Base-by-base conservation (phyloP, 2,888 invertebrate genomes). In the Rhyacophila evoluta region DNA sequence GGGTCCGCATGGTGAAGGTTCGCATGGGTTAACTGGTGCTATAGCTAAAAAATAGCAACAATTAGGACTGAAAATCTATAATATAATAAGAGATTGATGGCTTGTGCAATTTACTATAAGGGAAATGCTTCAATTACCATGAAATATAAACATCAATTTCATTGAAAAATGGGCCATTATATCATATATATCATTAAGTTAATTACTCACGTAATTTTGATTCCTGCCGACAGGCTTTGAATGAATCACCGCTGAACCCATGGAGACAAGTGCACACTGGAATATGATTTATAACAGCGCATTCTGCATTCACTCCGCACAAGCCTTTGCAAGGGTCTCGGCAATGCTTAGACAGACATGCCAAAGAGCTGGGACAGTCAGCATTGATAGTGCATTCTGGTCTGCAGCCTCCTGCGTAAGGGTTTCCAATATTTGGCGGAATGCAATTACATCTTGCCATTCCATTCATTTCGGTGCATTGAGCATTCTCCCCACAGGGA, bases 361-460 rank as follows among this genome's bases (percentile, higher is more conserved):
- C 93, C 81, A 95, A 87, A 84, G 93, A 91, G 83, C 92, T 93
- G 4, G 94, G 91, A 85, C 97, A 97, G 84, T 96, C 96, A 0
- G 95, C 92, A 85, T 94, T 95, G 82, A 93, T 92, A 10, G 94
- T 92, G 86, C 97, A 97, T 87, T 97, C 97, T 1, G 96, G 96
- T 81, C 94, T 91, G 84, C 97, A 97, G 36, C 96, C 96, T 15
- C 94, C 94, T 12, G 92, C 92, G 85, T 95, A 96, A 2, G 96
- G 96, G 88, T 97, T 95, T 6, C 97, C 97, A 81, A 95, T 93
- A 84, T 96, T 95, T 2, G 96, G 96, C 78, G 96, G 95, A 84
- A 97, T 95, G 84, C 97, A 97, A n/a, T 91, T 91, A 85, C 97
- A 97, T 83, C 93, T 92, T 0, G 94, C 93, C 29, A 90, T 88